Evolutionary conservation across 1,140 invertebrate species (phyloP).

Genomic region (Listronotus oregonensis): DNA sequence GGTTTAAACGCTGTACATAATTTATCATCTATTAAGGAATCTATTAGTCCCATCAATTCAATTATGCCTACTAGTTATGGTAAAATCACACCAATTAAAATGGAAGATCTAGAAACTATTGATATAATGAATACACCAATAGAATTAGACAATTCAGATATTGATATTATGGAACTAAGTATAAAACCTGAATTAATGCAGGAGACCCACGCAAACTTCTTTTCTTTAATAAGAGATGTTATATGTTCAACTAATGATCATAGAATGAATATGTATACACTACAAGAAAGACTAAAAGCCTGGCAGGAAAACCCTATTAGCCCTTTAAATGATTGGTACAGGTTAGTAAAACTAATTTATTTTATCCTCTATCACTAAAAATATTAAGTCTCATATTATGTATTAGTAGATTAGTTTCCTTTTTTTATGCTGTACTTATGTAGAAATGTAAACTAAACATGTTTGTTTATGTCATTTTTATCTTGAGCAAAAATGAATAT

Average conservation of each 20-base stretch:
- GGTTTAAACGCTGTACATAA: too few species aligned
- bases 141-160: conserved; percentile 65
- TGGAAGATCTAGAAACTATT: conserved; percentile 64
- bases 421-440: too few species aligned
- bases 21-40: not conserved
- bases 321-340: conserved; percentile 79
- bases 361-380: not conserved
- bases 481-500: too few species aligned
- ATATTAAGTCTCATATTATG: too few species aligned
- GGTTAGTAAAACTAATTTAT: conserved; percentile 16
- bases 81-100: conserved; percentile 55
- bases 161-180: conserved; percentile 61
- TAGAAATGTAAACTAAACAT: too few species aligned
- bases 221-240: conserved; percentile 79
- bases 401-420: too few species aligned
- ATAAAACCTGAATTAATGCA: conserved; percentile 63
- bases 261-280: conserved; percentile 71
- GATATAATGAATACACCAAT: conserved; percentile 71
- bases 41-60: conserved; percentile 16
- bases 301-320: conserved; percentile 84
- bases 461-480: too few species aligned
- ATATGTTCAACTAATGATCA: conserved; percentile 83
- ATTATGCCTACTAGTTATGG: conserved; percentile 40
- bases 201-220: conserved; percentile 80
- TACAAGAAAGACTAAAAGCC: conserved; percentile 75